These are phyloP conservation scores for Peromyscus nudipes DNA, from an alignment of 2,797 vertebrate species.

Conservation along the genomic window DNA sequence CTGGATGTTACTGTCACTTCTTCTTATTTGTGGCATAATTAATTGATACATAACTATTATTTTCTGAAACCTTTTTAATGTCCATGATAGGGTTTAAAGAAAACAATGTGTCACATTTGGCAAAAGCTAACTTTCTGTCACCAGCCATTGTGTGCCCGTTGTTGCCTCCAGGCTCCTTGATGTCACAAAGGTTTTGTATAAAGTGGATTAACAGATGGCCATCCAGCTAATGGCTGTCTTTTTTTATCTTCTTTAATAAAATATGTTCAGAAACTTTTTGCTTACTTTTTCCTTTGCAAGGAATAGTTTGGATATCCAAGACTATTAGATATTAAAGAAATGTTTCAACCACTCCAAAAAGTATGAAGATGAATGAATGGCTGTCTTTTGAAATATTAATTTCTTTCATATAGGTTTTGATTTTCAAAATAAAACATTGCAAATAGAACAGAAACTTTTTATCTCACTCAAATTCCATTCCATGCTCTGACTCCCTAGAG, in stretches of 20 bases:
- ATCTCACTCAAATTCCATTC: neutral
- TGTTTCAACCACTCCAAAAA: slow-evolving; percentile 39
- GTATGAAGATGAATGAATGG: neutral
- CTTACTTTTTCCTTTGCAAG: neutral
- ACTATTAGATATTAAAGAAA: slow-evolving; percentile 14
- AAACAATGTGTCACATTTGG: neutral
- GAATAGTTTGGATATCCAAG: neutral
- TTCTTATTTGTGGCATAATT: neutral
- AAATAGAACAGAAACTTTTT: slow-evolving; percentile 30
- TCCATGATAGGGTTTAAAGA: neutral
- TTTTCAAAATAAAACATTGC: neutral
- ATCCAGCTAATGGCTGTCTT: neutral
- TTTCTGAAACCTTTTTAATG: slow-evolving; percentile 18
- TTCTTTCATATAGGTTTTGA: slow-evolving; percentile 1
- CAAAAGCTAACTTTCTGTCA: neutral
- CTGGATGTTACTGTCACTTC: neutral
- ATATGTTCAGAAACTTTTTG: slow-evolving; percentile 3
- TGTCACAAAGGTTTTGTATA: neutral
- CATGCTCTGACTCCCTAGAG: neutral
- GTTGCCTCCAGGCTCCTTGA: neutral
- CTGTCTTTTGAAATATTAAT: slow-evolving; percentile 31
- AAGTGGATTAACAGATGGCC: neutral
- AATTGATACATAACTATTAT: neutral
- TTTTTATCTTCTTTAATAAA: slow-evolving; percentile 48
- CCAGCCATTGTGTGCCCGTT: too few relatives aligned